Percentiles rank a stretch among this genome's conserved stretches.
Conservation (phyloP, 2,888 invertebrate species). For the Harpagoxenus sublaevis region DNA sequence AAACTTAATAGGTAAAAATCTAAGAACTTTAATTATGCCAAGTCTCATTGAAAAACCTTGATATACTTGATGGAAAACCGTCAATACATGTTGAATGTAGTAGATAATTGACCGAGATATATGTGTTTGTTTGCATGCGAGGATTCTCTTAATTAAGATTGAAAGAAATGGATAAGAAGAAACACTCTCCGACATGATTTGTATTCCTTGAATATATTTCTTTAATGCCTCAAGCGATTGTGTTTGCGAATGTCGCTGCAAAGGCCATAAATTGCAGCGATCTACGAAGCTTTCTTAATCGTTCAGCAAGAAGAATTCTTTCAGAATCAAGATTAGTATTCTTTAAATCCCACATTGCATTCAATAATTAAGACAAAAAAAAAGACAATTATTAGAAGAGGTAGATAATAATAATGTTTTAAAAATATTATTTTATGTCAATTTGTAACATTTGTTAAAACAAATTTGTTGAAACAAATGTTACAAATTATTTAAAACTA, state of each 20-base stretch:
- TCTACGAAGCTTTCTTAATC: conserved; percentile 42
- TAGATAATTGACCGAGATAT: neutral
- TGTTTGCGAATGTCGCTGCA: neutral
- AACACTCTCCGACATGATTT: neutral
- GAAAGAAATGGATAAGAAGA: neutral
- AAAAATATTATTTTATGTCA: neutral
- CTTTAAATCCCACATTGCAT: conserved; percentile 49
- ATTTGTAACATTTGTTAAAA: neutral
- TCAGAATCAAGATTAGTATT: conserved; percentile 35
- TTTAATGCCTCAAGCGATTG: conserved; percentile 5
- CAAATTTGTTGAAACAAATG: neutral
- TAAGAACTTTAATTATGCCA: neutral
- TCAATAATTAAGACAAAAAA: neutral
- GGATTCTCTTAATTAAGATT: no score
- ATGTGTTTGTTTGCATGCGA: no score
- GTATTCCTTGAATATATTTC: neutral
- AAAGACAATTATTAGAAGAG: conserved; percentile 6
- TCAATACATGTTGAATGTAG: neutral
- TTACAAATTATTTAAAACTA: neutral
- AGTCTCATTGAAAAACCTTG: neutral
- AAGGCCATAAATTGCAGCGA: conserved; percentile 45
- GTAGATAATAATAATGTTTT: neutral
- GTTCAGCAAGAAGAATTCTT: neutral
- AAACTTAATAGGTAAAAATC: neutral
- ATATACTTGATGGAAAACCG: neutral